Base-by-base conservation (phyloP, 2,113 vertebrate species). In the Strix uralensis region DNA sequence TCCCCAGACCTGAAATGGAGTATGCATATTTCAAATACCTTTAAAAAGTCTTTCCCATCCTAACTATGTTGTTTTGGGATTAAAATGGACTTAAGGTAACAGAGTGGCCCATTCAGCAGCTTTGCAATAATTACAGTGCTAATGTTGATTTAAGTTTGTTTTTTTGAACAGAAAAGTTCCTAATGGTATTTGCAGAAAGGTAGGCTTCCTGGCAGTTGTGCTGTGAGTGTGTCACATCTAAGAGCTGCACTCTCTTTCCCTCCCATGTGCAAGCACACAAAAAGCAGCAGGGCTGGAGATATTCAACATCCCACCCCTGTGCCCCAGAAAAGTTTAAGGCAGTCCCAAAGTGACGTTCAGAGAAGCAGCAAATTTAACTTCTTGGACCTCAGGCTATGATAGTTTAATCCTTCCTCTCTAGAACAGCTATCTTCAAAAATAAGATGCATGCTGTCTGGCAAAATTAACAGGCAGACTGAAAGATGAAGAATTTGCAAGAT, bases 1-100 rank as follows among this genome's bases (percentile, higher is more conserved):
- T 94, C 93, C 23, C 38, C 26, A 67, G 77, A 58, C 74, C 94
- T 94, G 88, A 94, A 94, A 94, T 20, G 62, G 49, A 85, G 42
- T 47, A 95, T 52, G 58, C 86, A 88, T 94, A 96, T 92, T 98
- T 97, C 88, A 95, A 95, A 97, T 92, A 59, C 34, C 59, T 90
- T 83, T 90, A 82, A 75, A 77, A 98, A 90, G 54, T 86, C 70
- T 95, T 94, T 95, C 95, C 90, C 95, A 93, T 98, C 94, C 88
- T 95, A 97, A 96, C 81, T 66, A 95, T 93, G 93, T 91, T 98
- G 97, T 94, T 88, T 89, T 92, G 90, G 79, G 89, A 97, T 91
- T 97, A 96, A 87, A 94, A 88, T 25, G 55, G 85, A 65, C 75
- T 95, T 92, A 55, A 47, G 40, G 65, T 86, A 87, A 92, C 83